Evolutionary conservation across 2,888 invertebrate species (phyloP), one percentile per base, ranked within the genome.

Genomic region (Euphydryas editha): DNA sequence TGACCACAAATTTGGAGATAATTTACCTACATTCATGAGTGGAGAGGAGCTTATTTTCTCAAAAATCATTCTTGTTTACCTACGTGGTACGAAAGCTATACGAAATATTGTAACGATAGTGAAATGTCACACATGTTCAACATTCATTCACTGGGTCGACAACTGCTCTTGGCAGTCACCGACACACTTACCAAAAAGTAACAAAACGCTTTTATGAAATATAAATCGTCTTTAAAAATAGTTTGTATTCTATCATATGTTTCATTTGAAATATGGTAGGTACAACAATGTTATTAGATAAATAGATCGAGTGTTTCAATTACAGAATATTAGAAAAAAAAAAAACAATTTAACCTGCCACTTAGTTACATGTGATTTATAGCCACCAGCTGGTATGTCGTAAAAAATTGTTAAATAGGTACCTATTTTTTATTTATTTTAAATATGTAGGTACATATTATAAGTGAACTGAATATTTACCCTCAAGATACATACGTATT

Each of bases 131-230:
- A 69, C 62, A 79, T 77, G 78, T 78, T 78, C 75, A 76, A 74
- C 73, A 74, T 75, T 75, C 78, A 82, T 83, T 84, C 87, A 87
- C 84, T 84, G 36, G 81, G 87, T 87, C 86, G 85, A 83, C 60
- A 56, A 62, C 72, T 67, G 68, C 73, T 75, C 73, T 82, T 78
- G 80, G 78, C 81, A 78, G 79, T 77, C 78, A 72, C 73, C 83
- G 88, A 80, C 90, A 88, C 84, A 88, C 88, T 88, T 88, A 86
- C 76, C 80, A 80, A 83, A 82, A 78, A 83, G 78, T 86, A 81
- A 85, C 84, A 85, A 86, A 87, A 76, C 78, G 77, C 57, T 30
- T 80, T 39, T 62, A 63, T 56, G 59, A 63, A 62, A 55, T 58
- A 65, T 24, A 17, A 54, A 49, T 10, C 36, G 51, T 49, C 7